These are phyloP conservation scores for Sminthopsis crassicaudata DNA, from an alignment of 2,113 vertebrate genomes.

Conservation along the genomic window DNA sequence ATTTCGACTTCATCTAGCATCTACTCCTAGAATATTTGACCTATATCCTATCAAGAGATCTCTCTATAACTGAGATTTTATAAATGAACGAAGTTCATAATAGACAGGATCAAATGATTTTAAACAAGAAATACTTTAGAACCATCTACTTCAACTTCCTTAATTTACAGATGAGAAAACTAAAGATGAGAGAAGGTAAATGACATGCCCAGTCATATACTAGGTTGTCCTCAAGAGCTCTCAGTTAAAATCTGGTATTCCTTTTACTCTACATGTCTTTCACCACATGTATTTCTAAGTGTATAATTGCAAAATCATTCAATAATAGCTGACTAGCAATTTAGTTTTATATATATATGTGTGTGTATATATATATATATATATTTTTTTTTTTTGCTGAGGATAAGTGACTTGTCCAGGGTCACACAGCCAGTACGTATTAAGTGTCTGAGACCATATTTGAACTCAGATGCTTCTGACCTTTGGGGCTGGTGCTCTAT, in stretches of 20 bases:
- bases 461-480: too few relatives aligned
- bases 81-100: neutral
- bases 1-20: too few relatives aligned
- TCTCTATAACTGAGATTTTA: neutral
- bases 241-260: neutral
- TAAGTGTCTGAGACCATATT: too few relatives aligned
- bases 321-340: neutral
- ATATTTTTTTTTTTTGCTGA: too few relatives aligned
- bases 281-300: neutral
- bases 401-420: too few relatives aligned
- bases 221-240: too few relatives aligned
- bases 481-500: too few relatives aligned
- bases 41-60: too few relatives aligned
- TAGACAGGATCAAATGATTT: neutral
- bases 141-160: neutral
- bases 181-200: neutral
- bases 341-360: neutral
- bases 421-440: too few relatives aligned
- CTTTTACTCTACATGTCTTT: neutral
- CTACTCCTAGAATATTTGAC: too few relatives aligned
- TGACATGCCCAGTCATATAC: neutral
- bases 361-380: too few relatives aligned
- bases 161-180: neutral
- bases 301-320: neutral
- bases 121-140: neutral